Evolutionary conservation across 1,140 invertebrate genomes (phyloP).

Genomic region (Ceratitis capitata): DNA sequence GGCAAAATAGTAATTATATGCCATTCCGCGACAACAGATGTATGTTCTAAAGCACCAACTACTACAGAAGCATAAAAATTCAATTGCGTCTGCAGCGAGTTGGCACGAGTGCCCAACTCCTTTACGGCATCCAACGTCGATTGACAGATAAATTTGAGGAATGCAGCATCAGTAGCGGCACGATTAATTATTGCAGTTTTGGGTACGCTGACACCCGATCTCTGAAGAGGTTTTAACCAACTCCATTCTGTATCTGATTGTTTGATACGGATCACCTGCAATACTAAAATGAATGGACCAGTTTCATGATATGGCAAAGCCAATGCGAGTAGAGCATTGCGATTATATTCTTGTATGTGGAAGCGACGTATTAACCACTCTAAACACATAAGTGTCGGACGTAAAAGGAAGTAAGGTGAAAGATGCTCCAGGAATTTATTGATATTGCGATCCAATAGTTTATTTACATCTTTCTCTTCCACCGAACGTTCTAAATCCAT

Average conservation of each 20-base stretch:
- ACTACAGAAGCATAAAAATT: slow-evolving; percentile 81
- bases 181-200: slow-evolving; percentile 78
- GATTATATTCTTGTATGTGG: slow-evolving; percentile 88
- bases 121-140: slow-evolving; percentile 74
- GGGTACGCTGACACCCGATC: slow-evolving; percentile 76
- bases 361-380: slow-evolving; percentile 94
- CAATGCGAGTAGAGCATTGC: slow-evolving; percentile 79
- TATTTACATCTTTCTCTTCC: slow-evolving; percentile 78
- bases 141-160: slow-evolving; percentile 80
- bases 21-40: slow-evolving; percentile 71
- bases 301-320: slow-evolving; percentile 93
- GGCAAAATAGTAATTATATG: slow-evolving; percentile 78
- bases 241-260: slow-evolving; percentile 75
- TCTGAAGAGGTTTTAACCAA: slow-evolving; percentile 80
- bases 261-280: slow-evolving; percentile 80
- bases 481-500: slow-evolving; percentile 83
- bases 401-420: slow-evolving; percentile 88
- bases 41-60: slow-evolving; percentile 74
- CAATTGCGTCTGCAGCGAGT: slow-evolving; percentile 75
- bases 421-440: slow-evolving; percentile 81
- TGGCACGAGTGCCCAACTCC: slow-evolving; percentile 70
- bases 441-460: slow-evolving; percentile 80
- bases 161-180: slow-evolving; percentile 73
- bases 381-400: slow-evolving; percentile 85
- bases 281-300: slow-evolving; percentile 83